Evolutionary conservation across 2,113 vertebrate genomes (phyloP).

Genomic region (Phainopepla nitens): DNA sequence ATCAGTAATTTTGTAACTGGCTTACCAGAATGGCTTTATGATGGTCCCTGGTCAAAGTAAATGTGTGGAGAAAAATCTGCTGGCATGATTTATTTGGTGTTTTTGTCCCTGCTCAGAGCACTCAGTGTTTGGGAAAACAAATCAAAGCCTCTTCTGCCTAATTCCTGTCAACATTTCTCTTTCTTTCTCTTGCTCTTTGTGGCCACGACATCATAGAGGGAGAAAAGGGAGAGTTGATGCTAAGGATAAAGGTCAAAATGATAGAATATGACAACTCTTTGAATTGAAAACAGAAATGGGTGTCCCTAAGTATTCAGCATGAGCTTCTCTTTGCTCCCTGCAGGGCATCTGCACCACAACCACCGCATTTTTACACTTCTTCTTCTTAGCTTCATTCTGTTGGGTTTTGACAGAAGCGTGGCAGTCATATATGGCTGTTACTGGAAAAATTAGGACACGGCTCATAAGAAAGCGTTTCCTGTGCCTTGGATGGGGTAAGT

Average conservation of each 20-base stretch:
- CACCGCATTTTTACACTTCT: conserved; percentile 98
- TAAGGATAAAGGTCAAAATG: conserved; percentile 13
- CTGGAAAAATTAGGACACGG: conserved; percentile 95
- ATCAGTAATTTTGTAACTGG: neutral
- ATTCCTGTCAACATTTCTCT: neutral
- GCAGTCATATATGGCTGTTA: conserved; percentile 99
- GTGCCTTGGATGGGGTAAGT: conserved; percentile 98
- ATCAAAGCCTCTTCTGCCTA: neutral
- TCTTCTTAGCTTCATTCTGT: conserved; percentile 99
- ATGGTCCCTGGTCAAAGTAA: neutral
- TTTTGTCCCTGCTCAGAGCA: neutral
- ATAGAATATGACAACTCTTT: conserved; percentile 16
- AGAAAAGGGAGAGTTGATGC: neutral
- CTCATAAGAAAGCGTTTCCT: conserved; percentile 98
- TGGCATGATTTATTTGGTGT: neutral
- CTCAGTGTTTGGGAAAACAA: neutral
- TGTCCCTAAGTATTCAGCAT: conserved; percentile 22
- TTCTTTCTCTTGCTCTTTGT: neutral
- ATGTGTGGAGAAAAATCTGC: neutral
- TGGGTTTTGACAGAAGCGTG: conserved; percentile 99
- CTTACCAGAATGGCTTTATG: neutral
- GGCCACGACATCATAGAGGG: neutral
- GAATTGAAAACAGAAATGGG: conserved; percentile 5
- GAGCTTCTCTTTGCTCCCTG: conserved; percentile 50
- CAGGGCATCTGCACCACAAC: conserved; percentile 96